Evolutionary conservation across 2,113 vertebrate species (phyloP), one percentile per base, ranked within the genome.

Genomic region (Climacteris rufus): DNA sequence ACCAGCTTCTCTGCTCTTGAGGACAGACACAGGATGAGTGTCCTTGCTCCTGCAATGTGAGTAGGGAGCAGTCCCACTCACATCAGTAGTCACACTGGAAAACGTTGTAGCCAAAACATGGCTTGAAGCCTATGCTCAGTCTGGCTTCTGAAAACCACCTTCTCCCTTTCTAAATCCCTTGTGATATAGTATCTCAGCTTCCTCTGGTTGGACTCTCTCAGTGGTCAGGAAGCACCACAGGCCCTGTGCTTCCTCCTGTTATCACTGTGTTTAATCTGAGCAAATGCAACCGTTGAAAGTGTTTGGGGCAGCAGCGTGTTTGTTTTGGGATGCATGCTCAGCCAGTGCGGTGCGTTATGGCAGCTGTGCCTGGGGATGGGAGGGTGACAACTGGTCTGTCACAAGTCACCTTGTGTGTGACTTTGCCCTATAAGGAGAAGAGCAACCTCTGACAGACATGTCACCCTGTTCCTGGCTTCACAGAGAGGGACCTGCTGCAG

Each of bases 401-500:
- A 42, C 61, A 33, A 23, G 60, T 76, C 85, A 85, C 93, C 91
- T 65, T 87, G 68, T 63, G 82, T 39, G 50, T 92, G 69, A 71
- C 87, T 87, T 92, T 93, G 70, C 60, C 89, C 44, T 78, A 5
- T 68, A 89, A 80, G 94, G 95, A 77, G 30, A 80, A 27, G 59
- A 81, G 49, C 37, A 83, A 10, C 37, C 11, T 94, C 66, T 35
- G 42, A 80, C 0, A 2, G 50, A 44, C 11, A 1, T 61, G 57
- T 76, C 1, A 1, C 12, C 70, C 70, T 0, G 0, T 47, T 23
- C 23, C 49, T 1, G 1, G 56, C 24, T 66, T 74, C 0, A 1
- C 65, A 57, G 52, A 52, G 13, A 31, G 50, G 5, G 35, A 77
- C 23, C 7, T 31, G 21, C 47, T 60, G 74, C 70, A 42, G 31